A percentile compares a stretch with the other conserved stretches of the same genome.
phyloP scores from a whole-genome alignment of 1,140 invertebrate species.

The Brachionus angularis region DNA sequence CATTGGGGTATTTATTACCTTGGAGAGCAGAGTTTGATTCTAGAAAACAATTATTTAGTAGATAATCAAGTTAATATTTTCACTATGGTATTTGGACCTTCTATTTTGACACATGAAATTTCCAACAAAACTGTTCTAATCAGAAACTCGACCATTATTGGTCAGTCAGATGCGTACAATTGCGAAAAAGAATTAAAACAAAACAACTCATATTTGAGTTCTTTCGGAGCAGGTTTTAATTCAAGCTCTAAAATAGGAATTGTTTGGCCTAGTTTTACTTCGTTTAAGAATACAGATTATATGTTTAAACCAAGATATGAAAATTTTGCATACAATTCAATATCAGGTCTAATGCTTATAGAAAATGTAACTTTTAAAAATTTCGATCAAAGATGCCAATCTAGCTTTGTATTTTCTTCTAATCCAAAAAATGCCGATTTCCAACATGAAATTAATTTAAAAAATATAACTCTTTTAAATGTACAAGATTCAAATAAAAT shows the following conservation, averaged over 20 bases:
- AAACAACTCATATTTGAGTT: constrained; percentile 7
- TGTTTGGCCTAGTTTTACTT: constrained; percentile 47
- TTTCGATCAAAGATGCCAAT: background rate
- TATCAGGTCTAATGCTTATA: constrained; percentile 36
- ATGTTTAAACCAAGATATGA: constrained; percentile 46
- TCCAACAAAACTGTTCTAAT: background rate
- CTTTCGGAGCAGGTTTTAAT: constrained; percentile 5
- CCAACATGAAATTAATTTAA: constrained; percentile 16
- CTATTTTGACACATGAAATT: constrained; percentile 3
- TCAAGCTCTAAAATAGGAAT: constrained; percentile 46
- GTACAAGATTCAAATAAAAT: constrained; percentile 25
- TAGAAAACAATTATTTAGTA: constrained; percentile 12
- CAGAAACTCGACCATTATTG: constrained; percentile 3
- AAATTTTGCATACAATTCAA: constrained; percentile 16
- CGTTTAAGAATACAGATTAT: constrained; percentile 48
- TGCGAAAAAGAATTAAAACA: background rate
- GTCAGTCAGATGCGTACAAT: background rate
- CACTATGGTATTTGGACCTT: constrained; percentile 2
- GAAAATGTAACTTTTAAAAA: constrained; percentile 22
- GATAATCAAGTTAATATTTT: constrained; percentile 35
- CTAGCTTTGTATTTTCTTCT: background rate
- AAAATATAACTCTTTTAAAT: background rate
- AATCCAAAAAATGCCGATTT: constrained; percentile 26
- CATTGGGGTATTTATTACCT: constrained; percentile 44
- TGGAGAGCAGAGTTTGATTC: background rate